A percentile compares a stretch with the other conserved stretches of the same genome.
Evolutionary conservation across 2,888 invertebrate genomes (phyloP).

Genomic region (Phyllotreta cruciferae): DNA sequence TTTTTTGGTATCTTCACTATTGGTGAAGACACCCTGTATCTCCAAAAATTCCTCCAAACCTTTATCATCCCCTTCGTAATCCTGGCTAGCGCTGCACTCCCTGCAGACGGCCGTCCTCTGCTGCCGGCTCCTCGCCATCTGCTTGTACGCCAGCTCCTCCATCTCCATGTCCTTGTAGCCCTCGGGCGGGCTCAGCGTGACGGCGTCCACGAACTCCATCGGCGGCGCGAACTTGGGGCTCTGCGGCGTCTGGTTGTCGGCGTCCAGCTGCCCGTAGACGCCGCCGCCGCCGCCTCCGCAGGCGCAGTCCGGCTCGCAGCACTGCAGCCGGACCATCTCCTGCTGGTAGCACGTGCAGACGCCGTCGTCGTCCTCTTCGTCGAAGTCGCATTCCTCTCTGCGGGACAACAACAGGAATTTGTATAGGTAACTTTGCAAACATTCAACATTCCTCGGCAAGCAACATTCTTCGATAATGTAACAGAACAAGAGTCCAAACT

Average conservation of each 20-base stretch:
- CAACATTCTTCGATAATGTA: no score
- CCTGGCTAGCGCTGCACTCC: slow-evolving; percentile 59
- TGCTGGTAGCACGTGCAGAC: slow-evolving; percentile 77
- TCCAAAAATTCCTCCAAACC: slow-evolving; percentile 36
- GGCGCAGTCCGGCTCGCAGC: slow-evolving; percentile 73
- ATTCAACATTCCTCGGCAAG: no score
- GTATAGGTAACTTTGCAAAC: no score
- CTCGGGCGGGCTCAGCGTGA: slow-evolving; percentile 88
- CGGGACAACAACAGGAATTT: no score
- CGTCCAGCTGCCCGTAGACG: slow-evolving; percentile 42
- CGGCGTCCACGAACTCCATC: slow-evolving; percentile 78
- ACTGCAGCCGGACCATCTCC: slow-evolving; percentile 69
- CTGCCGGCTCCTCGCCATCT: slow-evolving; percentile 38
- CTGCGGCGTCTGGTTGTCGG: slow-evolving; percentile 47
- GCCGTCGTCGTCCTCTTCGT: slow-evolving; percentile 79
- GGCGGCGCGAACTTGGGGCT: slow-evolving; percentile 72
- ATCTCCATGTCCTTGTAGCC: slow-evolving; percentile 87
- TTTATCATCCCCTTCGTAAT: slow-evolving; percentile 53
- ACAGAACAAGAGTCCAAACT: no score
- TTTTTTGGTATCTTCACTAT: no score
- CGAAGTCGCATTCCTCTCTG: slow-evolving; percentile 81
- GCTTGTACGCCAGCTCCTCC: slow-evolving; percentile 64
- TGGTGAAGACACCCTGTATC: no score
- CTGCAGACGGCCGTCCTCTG: slow-evolving; percentile 56
- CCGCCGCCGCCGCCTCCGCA: slow-evolving; percentile 62